Conservation (phyloP, 2,113 vertebrate species). For the Actinemys pallida region DNA sequence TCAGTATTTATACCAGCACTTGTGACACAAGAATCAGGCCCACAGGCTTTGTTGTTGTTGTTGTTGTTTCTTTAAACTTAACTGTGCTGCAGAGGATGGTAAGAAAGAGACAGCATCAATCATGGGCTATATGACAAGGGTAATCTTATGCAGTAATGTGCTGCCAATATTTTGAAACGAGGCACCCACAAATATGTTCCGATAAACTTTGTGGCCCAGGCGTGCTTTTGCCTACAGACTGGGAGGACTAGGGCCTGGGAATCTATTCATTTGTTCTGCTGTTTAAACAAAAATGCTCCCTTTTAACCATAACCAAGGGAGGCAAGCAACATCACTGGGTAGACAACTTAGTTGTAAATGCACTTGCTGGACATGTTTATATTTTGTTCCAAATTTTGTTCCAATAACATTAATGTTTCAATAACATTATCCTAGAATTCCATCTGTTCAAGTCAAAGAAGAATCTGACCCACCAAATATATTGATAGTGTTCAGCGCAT, state of each 20-base stretch:
- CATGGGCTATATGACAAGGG: neutral
- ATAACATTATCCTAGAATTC: neutral
- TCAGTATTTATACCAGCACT: neutral
- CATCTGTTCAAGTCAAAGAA: neutral
- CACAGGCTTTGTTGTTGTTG: neutral
- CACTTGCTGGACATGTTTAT: neutral
- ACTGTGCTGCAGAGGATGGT: neutral
- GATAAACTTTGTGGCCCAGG: neutral
- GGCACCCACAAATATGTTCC: neutral
- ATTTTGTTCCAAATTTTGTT: neutral
- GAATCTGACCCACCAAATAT: neutral
- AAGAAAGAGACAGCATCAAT: conserved; percentile 21
- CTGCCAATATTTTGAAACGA: conserved; percentile 3
- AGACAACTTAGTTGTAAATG: neutral
- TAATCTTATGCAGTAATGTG: neutral
- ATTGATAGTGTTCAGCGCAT: neutral
- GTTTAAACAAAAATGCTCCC: neutral
- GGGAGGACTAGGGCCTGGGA: neutral
- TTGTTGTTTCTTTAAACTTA: neutral
- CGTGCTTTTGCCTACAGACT: neutral
- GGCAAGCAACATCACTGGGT: neutral
- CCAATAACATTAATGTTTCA: neutral
- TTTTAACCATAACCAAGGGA: neutral
- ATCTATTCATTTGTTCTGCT: neutral
- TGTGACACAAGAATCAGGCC: neutral